Conservation (phyloP, 1,140 invertebrate genomes). For the Apis dorsata region DNA sequence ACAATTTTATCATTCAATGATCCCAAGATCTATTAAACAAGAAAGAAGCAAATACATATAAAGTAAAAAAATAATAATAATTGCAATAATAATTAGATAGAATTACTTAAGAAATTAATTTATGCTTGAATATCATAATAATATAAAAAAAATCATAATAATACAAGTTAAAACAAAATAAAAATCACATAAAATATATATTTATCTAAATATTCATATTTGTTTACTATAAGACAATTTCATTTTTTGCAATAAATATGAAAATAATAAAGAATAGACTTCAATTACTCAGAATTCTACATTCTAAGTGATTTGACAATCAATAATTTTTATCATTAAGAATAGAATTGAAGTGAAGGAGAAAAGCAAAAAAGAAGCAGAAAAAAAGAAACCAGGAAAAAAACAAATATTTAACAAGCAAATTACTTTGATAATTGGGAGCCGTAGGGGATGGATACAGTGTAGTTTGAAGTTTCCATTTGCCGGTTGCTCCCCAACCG, state of each 20-base stretch:
- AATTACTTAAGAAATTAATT: neutral
- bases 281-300: neutral
- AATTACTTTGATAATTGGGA: conserved; percentile 53
- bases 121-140: neutral
- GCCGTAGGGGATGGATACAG: conserved; percentile 41
- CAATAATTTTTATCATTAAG: neutral
- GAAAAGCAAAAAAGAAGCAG: conserved; percentile 9
- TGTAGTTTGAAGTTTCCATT: conserved; percentile 79
- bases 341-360: neutral
- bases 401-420: neutral
- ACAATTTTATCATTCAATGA: conserved; percentile 27
- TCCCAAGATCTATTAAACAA: conserved; percentile 26
- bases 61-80: neutral
- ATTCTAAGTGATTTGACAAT: neutral
- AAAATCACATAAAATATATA: neutral
- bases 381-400: neutral
- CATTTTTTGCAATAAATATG: neutral
- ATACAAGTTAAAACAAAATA: neutral
- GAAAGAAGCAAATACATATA: neutral
- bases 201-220: neutral
- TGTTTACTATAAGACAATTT: neutral
- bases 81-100: too few relatives aligned
- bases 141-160: too few relatives aligned
- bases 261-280: neutral
- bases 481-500: conserved; percentile 82